phyloP scores from a whole-genome alignment of 2,888 invertebrate species.

The Amphipyra tragopoginis region DNA sequence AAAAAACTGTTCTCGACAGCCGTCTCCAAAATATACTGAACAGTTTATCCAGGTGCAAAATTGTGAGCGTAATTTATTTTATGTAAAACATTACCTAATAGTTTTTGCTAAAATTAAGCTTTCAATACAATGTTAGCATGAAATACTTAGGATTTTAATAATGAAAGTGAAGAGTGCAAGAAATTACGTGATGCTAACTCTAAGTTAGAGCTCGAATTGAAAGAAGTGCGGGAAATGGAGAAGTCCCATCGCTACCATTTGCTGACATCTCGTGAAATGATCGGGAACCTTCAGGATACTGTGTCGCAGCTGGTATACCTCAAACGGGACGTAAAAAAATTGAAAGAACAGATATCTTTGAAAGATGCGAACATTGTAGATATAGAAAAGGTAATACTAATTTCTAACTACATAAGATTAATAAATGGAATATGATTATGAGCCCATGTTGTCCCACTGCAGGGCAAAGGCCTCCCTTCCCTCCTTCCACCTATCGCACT shows the following conservation, averaged over 20 bases:
- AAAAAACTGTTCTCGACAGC: slow-evolving; percentile 55
- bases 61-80: slow-evolving; percentile 64
- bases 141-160: slow-evolving; percentile 74
- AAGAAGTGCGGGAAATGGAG: slow-evolving; percentile 79
- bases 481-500: too few relatives aligned
- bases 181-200: slow-evolving; percentile 74
- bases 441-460: too few relatives aligned
- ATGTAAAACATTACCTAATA: neutral
- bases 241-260: slow-evolving; percentile 84
- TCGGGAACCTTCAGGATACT: slow-evolving; percentile 83
- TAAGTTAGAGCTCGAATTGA: slow-evolving; percentile 78
- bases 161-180: slow-evolving; percentile 77
- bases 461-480: too few relatives aligned
- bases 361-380: slow-evolving; percentile 70
- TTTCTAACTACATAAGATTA: neutral
- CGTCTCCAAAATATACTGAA: slow-evolving; percentile 76
- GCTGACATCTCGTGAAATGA: slow-evolving; percentile 83
- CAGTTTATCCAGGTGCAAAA: slow-evolving; percentile 79
- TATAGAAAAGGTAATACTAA: slow-evolving; percentile 80
- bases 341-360: slow-evolving; percentile 75
- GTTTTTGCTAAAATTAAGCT: neutral
- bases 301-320: slow-evolving; percentile 83
- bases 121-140: neutral
- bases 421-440: neutral
- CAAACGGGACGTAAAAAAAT: slow-evolving; percentile 80